Conservation (phyloP, 1,140 invertebrate species). For the Drosophila kikkawai region DNA sequence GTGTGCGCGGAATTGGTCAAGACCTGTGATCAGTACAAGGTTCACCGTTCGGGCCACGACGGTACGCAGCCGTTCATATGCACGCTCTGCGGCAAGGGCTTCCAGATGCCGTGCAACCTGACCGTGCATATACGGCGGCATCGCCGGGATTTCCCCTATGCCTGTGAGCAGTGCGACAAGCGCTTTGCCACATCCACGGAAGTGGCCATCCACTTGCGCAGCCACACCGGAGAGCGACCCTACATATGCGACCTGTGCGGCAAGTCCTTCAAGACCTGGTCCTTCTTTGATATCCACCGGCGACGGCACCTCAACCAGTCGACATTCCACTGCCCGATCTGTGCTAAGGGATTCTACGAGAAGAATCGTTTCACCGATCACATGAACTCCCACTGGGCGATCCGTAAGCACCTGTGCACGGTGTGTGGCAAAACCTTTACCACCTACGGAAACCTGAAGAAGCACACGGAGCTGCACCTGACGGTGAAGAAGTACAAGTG, state of each 20-base stretch:
- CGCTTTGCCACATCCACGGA: slow-evolving; percentile 78
- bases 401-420: slow-evolving; percentile 79
- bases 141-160: slow-evolving; percentile 71
- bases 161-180: slow-evolving; percentile 76
- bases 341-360: slow-evolving; percentile 79
- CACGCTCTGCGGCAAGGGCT: slow-evolving; percentile 77
- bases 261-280: slow-evolving; percentile 82
- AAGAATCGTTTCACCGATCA: slow-evolving; percentile 81
- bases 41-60: slow-evolving; percentile 72
- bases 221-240: slow-evolving; percentile 70
- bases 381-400: slow-evolving; percentile 80
- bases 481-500: slow-evolving; percentile 81
- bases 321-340: slow-evolving; percentile 77
- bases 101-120: slow-evolving; percentile 79
- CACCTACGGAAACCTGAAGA: slow-evolving; percentile 77
- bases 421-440: slow-evolving; percentile 80
- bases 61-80: slow-evolving; percentile 77
- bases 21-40: slow-evolving; percentile 79
- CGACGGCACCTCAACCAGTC: slow-evolving; percentile 81
- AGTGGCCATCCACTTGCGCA: slow-evolving; percentile 73
- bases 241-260: slow-evolving; percentile 78
- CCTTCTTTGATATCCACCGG: slow-evolving; percentile 78
- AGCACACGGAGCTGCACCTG: slow-evolving; percentile 76
- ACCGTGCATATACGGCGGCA: slow-evolving; percentile 78
- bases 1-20: slow-evolving; percentile 68